Conservation (phyloP, 2,888 invertebrate genomes). For the Calameuta pallipes region DNA sequence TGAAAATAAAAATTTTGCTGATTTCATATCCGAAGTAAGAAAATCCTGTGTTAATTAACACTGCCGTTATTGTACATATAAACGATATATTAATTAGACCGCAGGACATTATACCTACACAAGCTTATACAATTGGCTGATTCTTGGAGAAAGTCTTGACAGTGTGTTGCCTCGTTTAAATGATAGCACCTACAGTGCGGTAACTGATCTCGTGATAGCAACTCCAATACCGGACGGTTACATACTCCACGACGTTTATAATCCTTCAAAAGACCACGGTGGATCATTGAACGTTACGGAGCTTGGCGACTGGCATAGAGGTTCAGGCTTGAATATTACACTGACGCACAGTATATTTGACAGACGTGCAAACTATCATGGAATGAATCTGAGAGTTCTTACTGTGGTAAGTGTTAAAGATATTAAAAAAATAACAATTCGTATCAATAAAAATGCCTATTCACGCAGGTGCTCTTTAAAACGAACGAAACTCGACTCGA, state of each 20-base stretch:
- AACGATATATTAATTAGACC: constrained; percentile 25
- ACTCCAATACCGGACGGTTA: constrained; percentile 28
- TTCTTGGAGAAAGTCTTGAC: constrained; percentile 40
- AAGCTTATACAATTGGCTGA: constrained; percentile 48
- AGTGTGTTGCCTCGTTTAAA: constrained; percentile 34
- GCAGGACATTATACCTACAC: constrained; percentile 42
- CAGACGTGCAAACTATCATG: constrained; percentile 48
- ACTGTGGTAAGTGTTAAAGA: constrained; percentile 41
- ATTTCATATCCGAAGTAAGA: constrained; percentile 27
- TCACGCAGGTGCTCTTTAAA: constrained; percentile 30
- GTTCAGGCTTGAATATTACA: constrained; percentile 35
- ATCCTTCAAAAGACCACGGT: constrained; percentile 47
- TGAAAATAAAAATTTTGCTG: constrained; percentile 23
- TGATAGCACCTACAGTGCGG: constrained; percentile 43
- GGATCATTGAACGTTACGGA: constrained; percentile 47
- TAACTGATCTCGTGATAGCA: constrained; percentile 47
- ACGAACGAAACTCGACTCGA: constrained; percentile 41
- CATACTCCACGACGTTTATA: constrained; percentile 47
- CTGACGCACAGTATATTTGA: constrained; percentile 40
- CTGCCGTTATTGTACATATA: not conserved
- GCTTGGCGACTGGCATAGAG: constrained; percentile 41
- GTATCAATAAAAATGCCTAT: not conserved
- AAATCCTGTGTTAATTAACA: not conserved
- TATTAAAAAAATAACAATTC: not conserved
- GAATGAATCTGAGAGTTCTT: constrained; percentile 46